Percentiles rank a stretch among this genome's conserved stretches.
Evolutionary conservation across 2,113 vertebrate genomes (phyloP).

Genomic region (Sorex araneus): DNA sequence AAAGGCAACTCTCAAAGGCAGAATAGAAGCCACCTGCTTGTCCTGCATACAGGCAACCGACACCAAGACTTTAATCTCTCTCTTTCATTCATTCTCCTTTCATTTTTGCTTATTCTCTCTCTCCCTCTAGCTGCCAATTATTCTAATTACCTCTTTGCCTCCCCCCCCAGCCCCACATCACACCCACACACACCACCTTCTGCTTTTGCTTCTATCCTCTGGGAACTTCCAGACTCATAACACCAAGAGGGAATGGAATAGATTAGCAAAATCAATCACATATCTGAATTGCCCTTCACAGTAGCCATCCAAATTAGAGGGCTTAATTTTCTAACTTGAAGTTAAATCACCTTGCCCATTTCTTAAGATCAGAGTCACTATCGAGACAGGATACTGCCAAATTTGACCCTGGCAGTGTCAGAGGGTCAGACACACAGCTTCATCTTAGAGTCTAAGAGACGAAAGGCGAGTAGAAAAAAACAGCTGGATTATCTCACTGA

Average conservation of each 20-base stretch:
- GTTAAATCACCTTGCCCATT: conserved; percentile 43
- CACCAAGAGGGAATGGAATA: conserved; percentile 42
- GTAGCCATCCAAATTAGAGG: conserved; percentile 66
- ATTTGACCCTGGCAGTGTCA: conserved; percentile 21
- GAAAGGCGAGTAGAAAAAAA: conserved; percentile 1
- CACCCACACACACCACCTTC: not conserved
- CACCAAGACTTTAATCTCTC: not conserved
- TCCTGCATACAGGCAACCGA: not conserved
- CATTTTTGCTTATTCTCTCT: not conserved
- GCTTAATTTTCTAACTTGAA: conserved; percentile 72
- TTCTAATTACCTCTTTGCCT: not conserved
- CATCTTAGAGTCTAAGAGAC: not conserved
- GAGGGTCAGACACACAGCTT: not conserved
- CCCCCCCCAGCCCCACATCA: not conserved
- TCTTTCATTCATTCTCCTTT: not conserved
- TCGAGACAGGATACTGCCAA: not conserved
- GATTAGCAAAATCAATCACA: conserved; percentile 24
- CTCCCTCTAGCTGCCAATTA: not conserved
- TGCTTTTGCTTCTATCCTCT: not conserved
- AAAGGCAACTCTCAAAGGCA: conserved; percentile 15
- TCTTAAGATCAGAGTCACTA: conserved; percentile 48
- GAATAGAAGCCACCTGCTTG: conserved; percentile 14
- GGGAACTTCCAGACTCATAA: not conserved
- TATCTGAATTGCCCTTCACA: conserved; percentile 49
- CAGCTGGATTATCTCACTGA: conserved; percentile 27